Evolutionary conservation across 1,140 invertebrate species (phyloP), one percentile per base, ranked within the genome.

Genomic region (Drosophila virilis): DNA sequence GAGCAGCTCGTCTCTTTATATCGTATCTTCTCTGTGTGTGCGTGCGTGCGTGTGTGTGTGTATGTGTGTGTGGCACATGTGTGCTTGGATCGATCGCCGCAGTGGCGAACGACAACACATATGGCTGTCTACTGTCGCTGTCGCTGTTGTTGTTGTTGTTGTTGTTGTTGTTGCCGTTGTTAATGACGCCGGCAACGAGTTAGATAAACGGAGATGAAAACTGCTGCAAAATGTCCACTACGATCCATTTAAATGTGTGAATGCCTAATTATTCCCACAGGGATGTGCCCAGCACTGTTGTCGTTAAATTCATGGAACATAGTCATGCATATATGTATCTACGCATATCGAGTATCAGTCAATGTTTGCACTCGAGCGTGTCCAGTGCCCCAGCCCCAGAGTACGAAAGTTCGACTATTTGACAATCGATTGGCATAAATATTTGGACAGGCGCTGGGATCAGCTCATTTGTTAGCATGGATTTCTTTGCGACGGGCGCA

Each of bases 401-500:
- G 28, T 28, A 33, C 40, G 42, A 45, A 17, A n/a, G 8, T 8
- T 38, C 15, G 35, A 8, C 5, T 8, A 32, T 51, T 22, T 10
- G 9, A 33, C 6, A 5, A 46, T 15, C 22, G 42, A 13, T 9
- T 17, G 15, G 35, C 68, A 88, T 88, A 88, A 88, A 88, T 89
- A 89, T 88, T 88, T 89, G 70, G 84, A 88, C 84, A 84, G 57
- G 42, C 38, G 13, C 42, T 12, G 12, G 22, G 9, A 15, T 8
- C 13, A 17, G 52, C 13, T 74, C 80, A 89, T 84, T 84, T 75
- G 68, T 48, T 33, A 48, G 9, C 46, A 91, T 91, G 90, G 90
- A 91, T 35, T 91, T 91, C 86, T 91, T 91, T 80, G 90, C 90
- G 35, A 84, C 86, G 50, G 90, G 90, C 43, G 90, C 76, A 37